These are phyloP conservation scores for Orussus abietinus DNA, from an alignment of 1,140 invertebrate species.

Conservation along the genomic window DNA sequence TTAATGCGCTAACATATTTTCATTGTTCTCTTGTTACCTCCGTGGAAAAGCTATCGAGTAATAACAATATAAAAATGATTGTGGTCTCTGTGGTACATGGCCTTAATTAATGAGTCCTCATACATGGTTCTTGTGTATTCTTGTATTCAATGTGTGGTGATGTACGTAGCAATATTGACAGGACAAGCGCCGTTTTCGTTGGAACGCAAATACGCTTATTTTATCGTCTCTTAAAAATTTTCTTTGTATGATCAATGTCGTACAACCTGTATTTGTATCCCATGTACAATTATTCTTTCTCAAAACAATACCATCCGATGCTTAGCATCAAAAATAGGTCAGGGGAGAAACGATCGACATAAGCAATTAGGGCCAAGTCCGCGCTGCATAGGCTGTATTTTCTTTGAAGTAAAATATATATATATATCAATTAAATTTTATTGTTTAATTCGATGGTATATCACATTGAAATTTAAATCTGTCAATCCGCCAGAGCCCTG, in stretches of 20 bases:
- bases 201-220: not conserved
- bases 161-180: constrained; percentile 15
- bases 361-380: too few relatives aligned
- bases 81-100: constrained; percentile 24
- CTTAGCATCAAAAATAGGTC: constrained; percentile 25
- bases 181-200: not conserved
- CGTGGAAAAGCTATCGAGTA: constrained; percentile 46
- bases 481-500: too few relatives aligned
- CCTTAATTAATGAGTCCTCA: constrained; percentile 19
- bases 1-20: constrained; percentile 28
- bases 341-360: constrained; percentile 33
- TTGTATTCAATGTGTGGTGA: constrained; percentile 16
- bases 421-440: too few relatives aligned
- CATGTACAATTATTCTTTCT: constrained; percentile 10
- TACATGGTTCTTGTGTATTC: constrained; percentile 21
- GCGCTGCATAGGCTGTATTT: too few relatives aligned
- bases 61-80: constrained; percentile 39
- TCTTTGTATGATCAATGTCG: constrained; percentile 11
- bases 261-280: constrained; percentile 15
- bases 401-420: too few relatives aligned
- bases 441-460: too few relatives aligned
- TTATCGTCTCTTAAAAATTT: constrained; percentile 2
- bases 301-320: constrained; percentile 17
- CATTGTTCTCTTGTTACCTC: constrained; percentile 28
- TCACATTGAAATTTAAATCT: too few relatives aligned